Conservation (phyloP, 2,888 invertebrate species). For the Sisyra nigra region DNA sequence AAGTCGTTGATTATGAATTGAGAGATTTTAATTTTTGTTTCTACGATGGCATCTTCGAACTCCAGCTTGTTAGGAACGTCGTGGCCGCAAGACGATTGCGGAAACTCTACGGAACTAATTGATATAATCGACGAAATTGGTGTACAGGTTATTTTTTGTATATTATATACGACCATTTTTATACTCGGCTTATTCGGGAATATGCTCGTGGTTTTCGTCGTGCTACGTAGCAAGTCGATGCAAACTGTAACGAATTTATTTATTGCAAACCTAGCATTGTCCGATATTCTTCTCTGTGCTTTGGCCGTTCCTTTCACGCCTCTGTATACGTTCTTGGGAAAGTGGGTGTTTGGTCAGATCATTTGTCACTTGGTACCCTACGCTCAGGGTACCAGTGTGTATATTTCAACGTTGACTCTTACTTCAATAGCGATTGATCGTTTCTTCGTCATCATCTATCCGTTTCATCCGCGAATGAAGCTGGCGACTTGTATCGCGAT, state of each 20-base stretch:
- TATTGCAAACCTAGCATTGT: conserved; percentile 89
- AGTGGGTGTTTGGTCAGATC: conserved; percentile 85
- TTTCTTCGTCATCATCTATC: conserved; percentile 93
- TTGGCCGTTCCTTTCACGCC: conserved; percentile 96
- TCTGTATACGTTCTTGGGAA: conserved; percentile 75
- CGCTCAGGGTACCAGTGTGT: conserved; percentile 90
- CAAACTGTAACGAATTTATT: conserved; percentile 96
- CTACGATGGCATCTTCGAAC: no score
- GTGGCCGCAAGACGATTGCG: background rate
- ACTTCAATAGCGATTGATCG: conserved; percentile 96
- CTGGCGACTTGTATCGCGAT: conserved; percentile 69
- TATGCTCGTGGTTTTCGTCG: conserved; percentile 83
- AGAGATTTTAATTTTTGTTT: no score
- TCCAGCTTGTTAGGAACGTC: background rate
- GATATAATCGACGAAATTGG: conserved; percentile 46
- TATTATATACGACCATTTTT: conserved; percentile 73
- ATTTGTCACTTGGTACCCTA: conserved; percentile 89
- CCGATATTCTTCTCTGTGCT: conserved; percentile 84
- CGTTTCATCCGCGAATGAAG: conserved; percentile 86
- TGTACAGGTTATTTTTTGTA: conserved; percentile 58
- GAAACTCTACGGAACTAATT: conserved; percentile 10
- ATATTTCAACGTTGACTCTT: conserved; percentile 91
- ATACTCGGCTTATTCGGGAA: conserved; percentile 81
- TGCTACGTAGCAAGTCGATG: conserved; percentile 84
- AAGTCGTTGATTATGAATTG: no score